phyloP scores from a whole-genome alignment of 2,113 vertebrate species.

The Notarius quadriscutis region DNA sequence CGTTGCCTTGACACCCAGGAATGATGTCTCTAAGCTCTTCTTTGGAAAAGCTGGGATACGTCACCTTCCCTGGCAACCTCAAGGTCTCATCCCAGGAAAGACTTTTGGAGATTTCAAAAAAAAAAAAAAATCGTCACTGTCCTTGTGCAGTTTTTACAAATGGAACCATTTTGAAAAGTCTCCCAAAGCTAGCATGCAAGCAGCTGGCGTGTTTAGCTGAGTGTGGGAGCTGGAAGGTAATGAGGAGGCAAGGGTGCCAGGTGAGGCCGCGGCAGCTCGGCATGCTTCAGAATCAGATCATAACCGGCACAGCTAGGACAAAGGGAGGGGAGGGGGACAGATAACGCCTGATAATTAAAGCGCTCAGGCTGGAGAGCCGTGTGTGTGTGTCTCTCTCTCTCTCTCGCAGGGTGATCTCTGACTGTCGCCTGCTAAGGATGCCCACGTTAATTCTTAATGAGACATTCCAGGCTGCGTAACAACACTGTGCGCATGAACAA shows the following conservation, averaged over 20 bases:
- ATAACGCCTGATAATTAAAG: slow-evolving; percentile 56
- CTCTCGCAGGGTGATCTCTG: slow-evolving; percentile 51
- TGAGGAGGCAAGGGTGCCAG: slow-evolving; percentile 57
- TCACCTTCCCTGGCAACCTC: slow-evolving; percentile 14
- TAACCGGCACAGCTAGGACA: slow-evolving; percentile 76
- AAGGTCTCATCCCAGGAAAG: not conserved
- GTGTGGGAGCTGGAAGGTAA: slow-evolving; percentile 28
- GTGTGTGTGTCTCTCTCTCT: slow-evolving; percentile 23
- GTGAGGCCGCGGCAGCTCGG: slow-evolving; percentile 54
- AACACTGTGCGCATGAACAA: slow-evolving; percentile 71
- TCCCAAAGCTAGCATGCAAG: not conserved
- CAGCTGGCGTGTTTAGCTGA: slow-evolving; percentile 30
- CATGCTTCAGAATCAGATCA: slow-evolving; percentile 74
- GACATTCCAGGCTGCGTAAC: slow-evolving; percentile 77
- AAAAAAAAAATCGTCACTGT: not conserved
- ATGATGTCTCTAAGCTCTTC: slow-evolving; percentile 37
- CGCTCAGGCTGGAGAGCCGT: slow-evolving; percentile 46
- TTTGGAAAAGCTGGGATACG: slow-evolving; percentile 19
- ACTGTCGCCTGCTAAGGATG: slow-evolving; percentile 70
- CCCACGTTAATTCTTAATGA: slow-evolving; percentile 84
- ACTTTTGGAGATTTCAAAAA: not conserved
- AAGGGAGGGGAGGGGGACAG: slow-evolving; percentile 66
- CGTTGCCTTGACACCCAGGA: slow-evolving; percentile 51
- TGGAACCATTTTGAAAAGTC: not conserved
- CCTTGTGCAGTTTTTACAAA: not conserved